These are phyloP conservation scores for Pogonocichla stellata DNA, from an alignment of 2,113 vertebrate species.

Conservation along the genomic window DNA sequence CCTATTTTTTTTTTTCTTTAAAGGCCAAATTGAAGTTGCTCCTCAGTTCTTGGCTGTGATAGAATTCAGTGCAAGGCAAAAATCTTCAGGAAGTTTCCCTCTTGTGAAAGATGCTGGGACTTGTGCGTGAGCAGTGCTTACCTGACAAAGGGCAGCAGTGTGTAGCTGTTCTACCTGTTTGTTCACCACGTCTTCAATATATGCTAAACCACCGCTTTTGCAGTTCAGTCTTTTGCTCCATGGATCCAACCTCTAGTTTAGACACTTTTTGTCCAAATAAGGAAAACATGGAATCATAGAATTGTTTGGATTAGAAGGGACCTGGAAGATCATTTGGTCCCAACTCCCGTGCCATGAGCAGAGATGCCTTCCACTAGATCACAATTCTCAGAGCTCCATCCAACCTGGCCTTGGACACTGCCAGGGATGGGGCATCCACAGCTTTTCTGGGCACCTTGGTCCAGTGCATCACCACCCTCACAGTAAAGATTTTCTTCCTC, in stretches of 20 bases:
- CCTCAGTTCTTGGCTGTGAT: neutral
- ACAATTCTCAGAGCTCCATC: neutral
- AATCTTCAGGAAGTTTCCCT: neutral
- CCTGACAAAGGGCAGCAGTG: neutral
- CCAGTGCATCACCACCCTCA: neutral
- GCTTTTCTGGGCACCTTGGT: neutral
- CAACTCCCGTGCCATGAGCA: neutral
- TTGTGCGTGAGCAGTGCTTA: neutral
- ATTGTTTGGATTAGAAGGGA: neutral
- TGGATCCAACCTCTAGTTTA: neutral
- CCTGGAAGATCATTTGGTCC: neutral
- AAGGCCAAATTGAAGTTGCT: neutral
- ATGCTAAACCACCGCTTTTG: fast-evolving
- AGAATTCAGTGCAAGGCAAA: neutral
- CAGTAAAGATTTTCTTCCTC: neutral
- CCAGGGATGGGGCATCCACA: no score
- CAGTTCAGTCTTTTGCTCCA: neutral
- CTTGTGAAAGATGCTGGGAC: neutral
- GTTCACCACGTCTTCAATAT: fast-evolving
- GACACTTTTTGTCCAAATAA: neutral
- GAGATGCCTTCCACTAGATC: neutral
- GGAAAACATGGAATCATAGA: neutral
- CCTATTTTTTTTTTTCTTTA: neutral
- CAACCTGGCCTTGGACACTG: neutral
- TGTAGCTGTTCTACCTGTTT: neutral